Percentiles rank a stretch among this genome's conserved stretches.
Conservation (phyloP, 2,113 vertebrate species). For the Pelecanus crispus region DNA sequence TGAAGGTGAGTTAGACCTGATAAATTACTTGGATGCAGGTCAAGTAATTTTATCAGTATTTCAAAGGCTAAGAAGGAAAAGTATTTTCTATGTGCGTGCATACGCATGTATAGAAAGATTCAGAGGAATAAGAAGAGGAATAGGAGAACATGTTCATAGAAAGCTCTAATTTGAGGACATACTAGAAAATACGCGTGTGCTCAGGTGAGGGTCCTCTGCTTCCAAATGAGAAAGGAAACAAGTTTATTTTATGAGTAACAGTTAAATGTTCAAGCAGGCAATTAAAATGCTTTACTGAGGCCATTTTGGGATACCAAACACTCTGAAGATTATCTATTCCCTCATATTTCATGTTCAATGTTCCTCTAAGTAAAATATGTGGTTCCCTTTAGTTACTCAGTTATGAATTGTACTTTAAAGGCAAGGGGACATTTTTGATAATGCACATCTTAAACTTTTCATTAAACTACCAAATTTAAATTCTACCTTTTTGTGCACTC, state of each 20-base stretch:
- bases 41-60: neutral
- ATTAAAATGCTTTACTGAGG: constrained; percentile 29
- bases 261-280: neutral
- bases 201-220: neutral
- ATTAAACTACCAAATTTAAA: constrained; percentile 82
- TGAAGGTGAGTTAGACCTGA: neutral
- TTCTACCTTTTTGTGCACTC: constrained; percentile 84
- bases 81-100: neutral
- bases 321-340: constrained; percentile 30
- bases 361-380: constrained; percentile 70
- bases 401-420: constrained; percentile 69
- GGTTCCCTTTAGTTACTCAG: constrained; percentile 58
- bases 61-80: neutral
- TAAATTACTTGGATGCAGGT: neutral
- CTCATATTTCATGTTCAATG: constrained; percentile 65
- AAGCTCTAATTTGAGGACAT: neutral
- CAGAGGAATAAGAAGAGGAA: neutral
- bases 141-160: neutral
- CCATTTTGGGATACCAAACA: constrained; percentile 58
- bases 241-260: constrained; percentile 22
- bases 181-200: neutral
- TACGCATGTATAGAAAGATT: neutral
- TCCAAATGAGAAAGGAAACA: constrained; percentile 25
- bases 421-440: constrained; percentile 72
- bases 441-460: constrained; percentile 79